phyloP scores from a whole-genome alignment of 2,113 vertebrate species.

The Dascyllus trimaculatus region DNA sequence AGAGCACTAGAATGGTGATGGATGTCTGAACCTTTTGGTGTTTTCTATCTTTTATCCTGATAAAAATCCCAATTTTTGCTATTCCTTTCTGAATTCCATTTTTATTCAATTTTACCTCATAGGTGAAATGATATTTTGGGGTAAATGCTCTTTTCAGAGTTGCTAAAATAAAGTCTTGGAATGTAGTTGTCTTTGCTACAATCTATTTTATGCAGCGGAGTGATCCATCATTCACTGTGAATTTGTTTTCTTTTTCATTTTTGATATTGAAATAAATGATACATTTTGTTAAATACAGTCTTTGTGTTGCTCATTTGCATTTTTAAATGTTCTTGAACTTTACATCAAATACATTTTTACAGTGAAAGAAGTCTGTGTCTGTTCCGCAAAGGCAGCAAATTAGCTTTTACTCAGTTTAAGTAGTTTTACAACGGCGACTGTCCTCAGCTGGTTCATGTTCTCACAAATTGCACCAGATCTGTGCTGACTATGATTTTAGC shows the following conservation, averaged over 20 bases:
- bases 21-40: no score
- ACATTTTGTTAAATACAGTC: slow-evolving; percentile 42
- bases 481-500: no score
- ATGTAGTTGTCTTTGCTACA: not conserved
- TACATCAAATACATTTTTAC: no score
- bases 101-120: not conserved
- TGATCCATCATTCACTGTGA: slow-evolving; percentile 62
- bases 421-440: no score
- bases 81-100: not conserved
- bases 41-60: no score
- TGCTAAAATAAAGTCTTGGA: not conserved
- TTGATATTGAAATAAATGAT: slow-evolving; percentile 64
- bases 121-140: slow-evolving; percentile 14
- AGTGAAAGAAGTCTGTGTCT: not conserved
- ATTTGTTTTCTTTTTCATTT: slow-evolving; percentile 35
- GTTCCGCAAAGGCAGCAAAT: not conserved
- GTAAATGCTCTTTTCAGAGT: slow-evolving; percentile 15
- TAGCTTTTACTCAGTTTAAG: no score
- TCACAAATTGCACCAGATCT: no score
- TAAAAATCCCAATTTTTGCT: not conserved
- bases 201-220: slow-evolving; percentile 22
- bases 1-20: no score
- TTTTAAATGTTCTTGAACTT: no score
- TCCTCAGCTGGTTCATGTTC: no score
- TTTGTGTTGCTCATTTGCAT: not conserved